Base-by-base conservation (phyloP, 2,113 vertebrate genomes). In the Crotalus viridis region DNA sequence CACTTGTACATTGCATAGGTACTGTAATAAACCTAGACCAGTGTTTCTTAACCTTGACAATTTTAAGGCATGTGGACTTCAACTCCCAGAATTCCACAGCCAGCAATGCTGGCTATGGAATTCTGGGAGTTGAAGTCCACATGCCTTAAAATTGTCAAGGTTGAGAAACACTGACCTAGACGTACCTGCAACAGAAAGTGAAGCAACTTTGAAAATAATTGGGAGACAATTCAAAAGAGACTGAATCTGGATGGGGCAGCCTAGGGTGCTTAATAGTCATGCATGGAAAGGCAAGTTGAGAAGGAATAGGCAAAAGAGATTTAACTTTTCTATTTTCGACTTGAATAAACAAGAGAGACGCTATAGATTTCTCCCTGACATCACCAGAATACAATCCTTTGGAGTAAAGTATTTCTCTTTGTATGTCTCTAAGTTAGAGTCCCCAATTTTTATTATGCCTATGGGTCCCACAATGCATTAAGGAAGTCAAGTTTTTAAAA, bases 281-380 rank as follows among this genome's bases (percentile, higher is more conserved):
- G 69, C 86, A 56, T 90, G 21, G 51, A 59, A 81, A 61, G 74
- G 26, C 54, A 93, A 51, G 59, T 39, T 33, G 74, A 51, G 26
- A 92, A 24, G 21, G 24, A 48, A 48, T 28, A 85, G 64, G 48
- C 19, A 28, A 22, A 57, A 90, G 55, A 55, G n/a, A 43, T 57
- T 24, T 55, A 85, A 59, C 24, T 86, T 52, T 64, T 22, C 26
- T 24, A 26, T 88, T 54, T 69, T 93, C 92, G 91, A 91, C 51
- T 54, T 94, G 93, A 87, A 91, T 74, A 93, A 95, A 93, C 93
- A 94, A 90, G 96, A 21, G 69, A 51, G 59, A 43, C 52, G 0
- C 57, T 85, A 48, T 85, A 89, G 39, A 24, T 13, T 22, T 46
- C 43, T 89, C 51, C 33, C 28, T 52, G 55, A 86, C 55, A 90